Percentiles rank a stretch among this genome's conserved stretches.
These are phyloP conservation scores for Suncus etruscus DNA, from an alignment of 2,113 vertebrate genomes.

Conservation along the genomic window DNA sequence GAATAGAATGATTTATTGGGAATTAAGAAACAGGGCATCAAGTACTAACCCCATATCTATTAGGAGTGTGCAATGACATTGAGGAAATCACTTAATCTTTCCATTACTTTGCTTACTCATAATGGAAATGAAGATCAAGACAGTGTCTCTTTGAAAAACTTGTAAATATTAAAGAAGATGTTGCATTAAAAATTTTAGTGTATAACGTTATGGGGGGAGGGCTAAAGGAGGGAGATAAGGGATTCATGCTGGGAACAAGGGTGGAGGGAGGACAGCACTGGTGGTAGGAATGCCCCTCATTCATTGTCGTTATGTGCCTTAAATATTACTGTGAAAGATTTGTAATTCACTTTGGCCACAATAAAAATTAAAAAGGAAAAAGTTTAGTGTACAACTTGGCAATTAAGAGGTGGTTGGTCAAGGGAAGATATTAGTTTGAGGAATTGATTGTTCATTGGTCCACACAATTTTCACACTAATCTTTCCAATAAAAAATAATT, in stretches of 20 bases:
- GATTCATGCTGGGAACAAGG: too few species aligned
- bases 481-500: constrained; percentile 46
- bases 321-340: too few species aligned
- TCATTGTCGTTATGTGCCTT: too few species aligned
- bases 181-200: constrained; percentile 22
- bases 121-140: constrained; percentile 40
- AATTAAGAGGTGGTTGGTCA: constrained; percentile 22
- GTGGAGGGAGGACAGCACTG: too few species aligned
- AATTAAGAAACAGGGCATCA: constrained; percentile 36
- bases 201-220: background rate
- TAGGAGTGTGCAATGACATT: background rate
- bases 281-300: too few species aligned
- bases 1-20: constrained; percentile 30
- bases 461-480: background rate
- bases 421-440: constrained; percentile 41
- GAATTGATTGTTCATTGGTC: constrained; percentile 48
- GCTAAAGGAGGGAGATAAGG: too few species aligned
- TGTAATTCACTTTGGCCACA: too few species aligned
- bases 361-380: background rate
- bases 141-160: constrained; percentile 10
- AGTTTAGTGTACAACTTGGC: constrained; percentile 18
- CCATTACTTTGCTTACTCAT: constrained; percentile 32
- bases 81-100: constrained; percentile 54
- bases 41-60: background rate
- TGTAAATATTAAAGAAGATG: constrained; percentile 37